Percentiles rank a stretch among this genome's conserved stretches.
phyloP scores from a whole-genome alignment of 2,797 vertebrate genomes.

The Falco cherrug region DNA sequence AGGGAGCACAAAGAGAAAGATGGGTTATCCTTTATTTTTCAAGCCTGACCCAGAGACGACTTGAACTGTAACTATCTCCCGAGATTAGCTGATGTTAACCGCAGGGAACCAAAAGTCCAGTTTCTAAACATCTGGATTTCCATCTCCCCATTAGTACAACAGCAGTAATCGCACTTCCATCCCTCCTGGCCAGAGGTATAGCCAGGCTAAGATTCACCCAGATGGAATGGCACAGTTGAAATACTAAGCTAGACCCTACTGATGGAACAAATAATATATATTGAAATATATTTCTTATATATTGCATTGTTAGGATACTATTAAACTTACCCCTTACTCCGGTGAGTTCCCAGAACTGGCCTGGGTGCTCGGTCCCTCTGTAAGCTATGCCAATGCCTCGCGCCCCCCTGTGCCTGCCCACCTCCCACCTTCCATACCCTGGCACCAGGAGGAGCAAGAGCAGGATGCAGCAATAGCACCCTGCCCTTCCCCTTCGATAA shows the following conservation, averaged over 20 bases:
- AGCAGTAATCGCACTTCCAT: background rate
- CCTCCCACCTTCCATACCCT: background rate
- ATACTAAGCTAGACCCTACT: background rate
- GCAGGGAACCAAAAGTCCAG: background rate
- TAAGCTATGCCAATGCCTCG: background rate
- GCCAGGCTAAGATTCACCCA: background rate
- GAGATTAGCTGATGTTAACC: background rate
- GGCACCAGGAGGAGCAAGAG: background rate
- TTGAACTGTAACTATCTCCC: background rate
- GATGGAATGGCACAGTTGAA: background rate
- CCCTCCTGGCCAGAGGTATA: background rate
- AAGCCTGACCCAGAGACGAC: background rate
- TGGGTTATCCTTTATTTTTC: background rate
- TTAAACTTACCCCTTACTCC: background rate
- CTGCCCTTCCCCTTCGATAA: background rate
- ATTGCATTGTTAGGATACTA: no score
- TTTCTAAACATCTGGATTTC: background rate
- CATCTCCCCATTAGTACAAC: background rate
- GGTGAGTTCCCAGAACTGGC: background rate
- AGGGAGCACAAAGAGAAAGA: background rate
- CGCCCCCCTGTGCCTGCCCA: background rate
- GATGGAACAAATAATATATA: background rate
- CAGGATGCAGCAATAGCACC: background rate
- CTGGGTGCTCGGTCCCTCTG: background rate
- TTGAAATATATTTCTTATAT: no score